phyloP scores from a whole-genome alignment of 2,888 invertebrate species.

The Nephrotoma guestfalica region DNA sequence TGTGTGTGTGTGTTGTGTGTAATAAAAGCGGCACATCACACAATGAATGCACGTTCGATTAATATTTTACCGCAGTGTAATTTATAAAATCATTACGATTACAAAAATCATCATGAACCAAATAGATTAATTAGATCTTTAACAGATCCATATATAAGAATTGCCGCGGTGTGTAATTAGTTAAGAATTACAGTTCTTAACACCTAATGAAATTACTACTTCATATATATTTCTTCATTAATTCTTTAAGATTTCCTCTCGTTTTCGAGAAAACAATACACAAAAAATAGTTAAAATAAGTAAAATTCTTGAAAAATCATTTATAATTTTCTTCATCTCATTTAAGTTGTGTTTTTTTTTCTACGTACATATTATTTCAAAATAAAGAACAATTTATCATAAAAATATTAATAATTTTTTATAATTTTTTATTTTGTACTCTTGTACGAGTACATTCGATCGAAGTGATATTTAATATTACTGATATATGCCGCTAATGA shows the following conservation, averaged over 20 bases:
- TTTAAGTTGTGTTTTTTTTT: background rate
- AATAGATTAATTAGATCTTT: background rate
- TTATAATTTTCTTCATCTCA: background rate
- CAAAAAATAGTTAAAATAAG: background rate
- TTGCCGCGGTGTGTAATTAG: background rate
- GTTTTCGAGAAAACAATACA: background rate
- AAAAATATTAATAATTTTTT: background rate
- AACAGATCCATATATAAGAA: background rate
- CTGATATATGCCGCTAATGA: constrained; percentile 6
- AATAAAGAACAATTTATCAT: background rate
- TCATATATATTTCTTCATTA: background rate
- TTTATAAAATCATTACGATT: background rate
- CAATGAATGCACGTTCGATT: background rate
- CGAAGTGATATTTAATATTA: constrained; percentile 6
- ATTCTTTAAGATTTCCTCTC: background rate
- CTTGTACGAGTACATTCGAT: background rate
- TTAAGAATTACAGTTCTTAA: background rate
- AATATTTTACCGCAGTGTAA: background rate
- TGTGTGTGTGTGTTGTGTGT: background rate
- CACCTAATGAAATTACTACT: background rate
- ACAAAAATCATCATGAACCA: background rate
- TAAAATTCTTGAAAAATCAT: background rate
- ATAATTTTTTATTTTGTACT: background rate
- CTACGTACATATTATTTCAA: background rate
- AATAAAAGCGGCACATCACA: background rate